A percentile compares a stretch with the other conserved stretches of the same genome.
Evolutionary conservation across 2,888 invertebrate genomes (phyloP).

Genomic region (Noctua pronuba): DNA sequence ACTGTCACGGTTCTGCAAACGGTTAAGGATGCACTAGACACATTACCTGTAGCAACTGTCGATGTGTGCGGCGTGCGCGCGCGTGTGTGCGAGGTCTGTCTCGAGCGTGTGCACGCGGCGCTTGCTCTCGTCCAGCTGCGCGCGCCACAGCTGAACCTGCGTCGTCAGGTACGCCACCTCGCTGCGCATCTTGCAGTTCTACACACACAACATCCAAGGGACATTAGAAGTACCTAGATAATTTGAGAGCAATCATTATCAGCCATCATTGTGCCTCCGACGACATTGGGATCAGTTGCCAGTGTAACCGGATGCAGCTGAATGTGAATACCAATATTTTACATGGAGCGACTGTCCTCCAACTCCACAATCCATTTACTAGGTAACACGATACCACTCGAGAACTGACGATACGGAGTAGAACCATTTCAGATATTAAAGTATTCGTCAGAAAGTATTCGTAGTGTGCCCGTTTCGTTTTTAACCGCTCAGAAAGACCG

Average conservation of each 20-base stretch:
- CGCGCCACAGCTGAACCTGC: constrained; percentile 70
- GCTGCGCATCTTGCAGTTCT: constrained; percentile 72
- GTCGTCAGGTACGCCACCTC: constrained; percentile 69
- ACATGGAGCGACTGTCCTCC: background rate
- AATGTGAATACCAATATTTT: background rate
- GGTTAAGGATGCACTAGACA: background rate
- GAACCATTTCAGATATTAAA: background rate
- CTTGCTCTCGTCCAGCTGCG: constrained; percentile 69
- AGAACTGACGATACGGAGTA: background rate
- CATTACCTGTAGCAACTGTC: constrained; percentile 71
- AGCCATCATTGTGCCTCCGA: too few relatives aligned
- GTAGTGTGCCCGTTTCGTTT: background rate
- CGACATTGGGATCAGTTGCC: background rate
- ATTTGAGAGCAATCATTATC: background rate
- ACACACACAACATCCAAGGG: background rate
- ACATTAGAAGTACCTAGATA: too few relatives aligned
- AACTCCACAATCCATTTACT: background rate
- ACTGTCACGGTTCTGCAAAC: background rate
- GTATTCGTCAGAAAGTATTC: background rate
- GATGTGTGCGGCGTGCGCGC: constrained; percentile 66
- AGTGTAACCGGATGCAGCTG: background rate
- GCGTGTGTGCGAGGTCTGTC: constrained; percentile 66
- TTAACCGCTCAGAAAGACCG: background rate
- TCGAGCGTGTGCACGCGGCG: constrained; percentile 68
- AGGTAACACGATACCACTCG: background rate